phyloP scores from a whole-genome alignment of 30 jellyfish, hydroid and myxozoan genomes.

The Turritopsis rubra region DNA sequence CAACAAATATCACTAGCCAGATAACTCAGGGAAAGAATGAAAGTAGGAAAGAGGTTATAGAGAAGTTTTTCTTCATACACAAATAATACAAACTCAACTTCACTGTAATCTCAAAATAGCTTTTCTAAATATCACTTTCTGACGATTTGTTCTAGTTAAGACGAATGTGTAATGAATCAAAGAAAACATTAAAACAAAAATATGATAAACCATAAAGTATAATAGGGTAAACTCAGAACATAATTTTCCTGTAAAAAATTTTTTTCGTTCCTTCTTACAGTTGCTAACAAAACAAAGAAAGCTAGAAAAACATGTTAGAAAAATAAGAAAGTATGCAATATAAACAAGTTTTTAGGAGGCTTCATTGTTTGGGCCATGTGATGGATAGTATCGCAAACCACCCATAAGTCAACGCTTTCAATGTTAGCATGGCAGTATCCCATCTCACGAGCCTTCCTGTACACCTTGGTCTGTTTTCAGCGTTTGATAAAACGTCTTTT shows the following conservation, averaged over 20 bases:
- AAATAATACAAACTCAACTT: constrained; percentile 3
- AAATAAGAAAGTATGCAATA: constrained; percentile 4
- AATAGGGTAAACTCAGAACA: neutral
- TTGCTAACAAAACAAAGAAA: constrained; percentile 2
- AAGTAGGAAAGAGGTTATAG: neutral
- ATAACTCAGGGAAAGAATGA: neutral
- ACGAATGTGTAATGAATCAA: constrained; percentile 5
- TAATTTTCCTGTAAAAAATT: neutral
- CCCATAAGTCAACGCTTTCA: constrained; percentile 11
- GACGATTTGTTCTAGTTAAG: constrained; percentile 41
- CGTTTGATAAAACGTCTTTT: constrained; percentile 1
- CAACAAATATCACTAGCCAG: neutral
- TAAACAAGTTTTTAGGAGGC: constrained; percentile 7
- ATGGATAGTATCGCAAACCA: constrained; percentile 17
- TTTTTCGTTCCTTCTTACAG: constrained; percentile 16
- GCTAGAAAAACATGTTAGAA: neutral
- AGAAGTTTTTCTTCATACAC: constrained; percentile 3
- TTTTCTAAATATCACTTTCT: neutral
- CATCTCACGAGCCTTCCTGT: constrained; percentile 20
- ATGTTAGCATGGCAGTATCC: constrained; percentile 11
- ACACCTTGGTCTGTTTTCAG: constrained; percentile 1
- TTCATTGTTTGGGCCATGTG: constrained; percentile 14
- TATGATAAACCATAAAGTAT: constrained; percentile 5
- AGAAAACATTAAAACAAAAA: neutral
- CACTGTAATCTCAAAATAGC: neutral